Base-by-base conservation (phyloP, 2,888 invertebrate species). In the Fragum whitleyi region DNA sequence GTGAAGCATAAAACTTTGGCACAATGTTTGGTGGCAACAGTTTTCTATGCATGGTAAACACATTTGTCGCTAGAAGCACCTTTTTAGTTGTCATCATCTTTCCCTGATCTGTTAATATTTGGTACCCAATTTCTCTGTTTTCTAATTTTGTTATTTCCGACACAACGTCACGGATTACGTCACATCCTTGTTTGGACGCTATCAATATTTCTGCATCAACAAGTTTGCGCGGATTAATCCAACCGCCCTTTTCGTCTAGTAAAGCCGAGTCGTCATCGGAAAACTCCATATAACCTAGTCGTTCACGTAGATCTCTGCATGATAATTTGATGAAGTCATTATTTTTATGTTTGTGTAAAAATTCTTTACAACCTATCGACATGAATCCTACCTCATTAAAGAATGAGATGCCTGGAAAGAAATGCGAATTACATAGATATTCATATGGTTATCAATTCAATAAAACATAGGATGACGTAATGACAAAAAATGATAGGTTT, bases 11-110 rank as follows among this genome's bases (percentile, higher is more conserved):
- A 47, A 81, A 72, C 32, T 79, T 75, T 39, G 77, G 69, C n/a
- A 72, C n/a, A 6, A 57, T 14, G 7, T 28, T 53, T 2, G 26
- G 28, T 3, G 67, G 67, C 19, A 85, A 65, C 11, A 85, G 72
- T 19, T 79, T 53, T 21, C 79, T 74, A 26, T 75, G 79, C 1
- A 53, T 69, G 1, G 84, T 86, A 47, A 84, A 86, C 16, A 82
- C 77, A 51, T 83, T 83, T 6, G 86, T 86, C 6, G 86, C 80
- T 16, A 86, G 61, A 9, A 87, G 55, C 23, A 86, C 85, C 51
- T 77, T 78, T n/a, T 53, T 73, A 1, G 84, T 62, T 19, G 32
- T 26, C 16, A 80, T 59, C 19, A 11, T 68, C 9, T 26, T 57
- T 1, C 83, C 84, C 2, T 57, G 32, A 9, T 79, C 85, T 23